Evolutionary conservation across 2,113 vertebrate species (phyloP), one percentile per base, ranked within the genome.

Genomic region (Scortum barcoo): DNA sequence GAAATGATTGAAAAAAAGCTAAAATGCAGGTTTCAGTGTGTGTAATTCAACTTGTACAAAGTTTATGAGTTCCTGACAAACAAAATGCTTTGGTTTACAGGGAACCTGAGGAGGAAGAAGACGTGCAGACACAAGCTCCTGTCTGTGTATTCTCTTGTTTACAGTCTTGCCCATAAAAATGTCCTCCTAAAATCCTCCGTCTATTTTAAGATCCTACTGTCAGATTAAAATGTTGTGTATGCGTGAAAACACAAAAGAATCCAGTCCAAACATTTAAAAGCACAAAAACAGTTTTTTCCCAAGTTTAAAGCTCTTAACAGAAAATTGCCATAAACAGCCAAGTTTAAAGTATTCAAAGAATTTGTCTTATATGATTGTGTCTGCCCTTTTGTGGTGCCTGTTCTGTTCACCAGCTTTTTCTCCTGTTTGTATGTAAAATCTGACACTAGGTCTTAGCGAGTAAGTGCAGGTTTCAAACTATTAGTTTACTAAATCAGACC

Each of bases 1-100:
- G 20, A 77, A 76, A 81, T 75, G 70, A 83, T 40, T 70, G 10
- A 44, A 71, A 74, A 74, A 75, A 67, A 30, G 42, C 26, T 5
- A 22, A 75, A 65, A 66, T 50, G 58, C 54, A 75, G 42, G 76
- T 70, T 85, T 85, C 56, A 80, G 62, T 68, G 36, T 56, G 44
- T 81, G 56, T 86, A 79, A 87, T 81, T 89, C 42, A 71, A n/a
- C 65, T 44, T 77, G 83, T 57, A 24, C 33, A 81, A 80, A 76
- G 81, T 86, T 89, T 86, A 84, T 33, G 17, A 60, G 57, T 60
- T 78, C 75, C 54, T 65, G 65, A 83, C 70, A 61, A 72, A 70
- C 72, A 19, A 81, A 69, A 65, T 36, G 26, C 42, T 53, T 82
- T n/a, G n/a, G 69, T 85, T 87, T 76, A 72, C 67, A 53, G 54